Evolutionary conservation across 2,888 invertebrate species (phyloP), one percentile per base, ranked within the genome.

Genomic region (Masnerella sp.): DNA sequence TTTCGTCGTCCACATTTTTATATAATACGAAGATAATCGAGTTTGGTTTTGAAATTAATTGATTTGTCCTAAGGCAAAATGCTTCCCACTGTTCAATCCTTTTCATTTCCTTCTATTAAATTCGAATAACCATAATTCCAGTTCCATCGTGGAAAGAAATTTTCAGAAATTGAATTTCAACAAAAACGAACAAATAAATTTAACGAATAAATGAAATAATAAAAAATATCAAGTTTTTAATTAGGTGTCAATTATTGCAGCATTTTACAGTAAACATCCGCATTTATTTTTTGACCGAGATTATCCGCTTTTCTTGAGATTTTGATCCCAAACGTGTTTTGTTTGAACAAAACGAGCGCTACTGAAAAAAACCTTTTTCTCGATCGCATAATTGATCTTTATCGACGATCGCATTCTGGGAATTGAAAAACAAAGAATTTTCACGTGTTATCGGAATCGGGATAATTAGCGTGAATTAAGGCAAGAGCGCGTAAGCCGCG

Each of bases 391-490:
- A 30, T 28, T 36, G 43, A 36, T 36, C 54, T 17, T 5, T 20
- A 64, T 17, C 28, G 8, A n/a, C n/a, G n/a, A n/a, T 18, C 14
- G 9, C n/a, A 7, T 52, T 42, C 52, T 7, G 5, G 15, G 54
- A 65, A 54, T 5, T n/a, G 28, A 45, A 4, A 56, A 45, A 15
- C 18, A 30, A 56, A 18, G 52, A 11, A 11, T 17, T 28, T 14
- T 1, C 7, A 52, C 18, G 20, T 34, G 14, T 40, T 40, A 40
- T n/a, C 28, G 18, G 36, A 59, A 58, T 14, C 15, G 20, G 40
- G 20, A 64, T 51, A 80, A 81, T 81, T 80, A 80, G 74, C 73
- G 74, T 73, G 78, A 80, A 78, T 79, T 80, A 73, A 72, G n/a
- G n/a, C n/a, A n/a, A 76, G 73, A 65, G 73, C 77, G 45, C 77